A percentile compares a stretch with the other conserved stretches of the same genome.
These are phyloP conservation scores for Tachyglossus aculeatus DNA, from an alignment of 2,797 vertebrate genomes.

Conservation along the genomic window DNA sequence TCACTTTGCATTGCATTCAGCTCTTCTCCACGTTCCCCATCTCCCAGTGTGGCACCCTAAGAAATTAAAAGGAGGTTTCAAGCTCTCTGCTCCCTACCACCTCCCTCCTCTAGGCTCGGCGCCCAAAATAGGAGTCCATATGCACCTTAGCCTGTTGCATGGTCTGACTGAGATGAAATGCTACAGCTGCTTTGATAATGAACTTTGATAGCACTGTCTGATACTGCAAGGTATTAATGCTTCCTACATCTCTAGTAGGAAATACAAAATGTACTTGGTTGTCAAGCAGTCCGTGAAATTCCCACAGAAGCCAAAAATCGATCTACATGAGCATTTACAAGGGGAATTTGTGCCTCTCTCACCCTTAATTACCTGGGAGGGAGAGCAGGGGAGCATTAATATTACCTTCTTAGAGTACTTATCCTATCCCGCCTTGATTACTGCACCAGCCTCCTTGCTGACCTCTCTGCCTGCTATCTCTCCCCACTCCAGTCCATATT, in stretches of 20 bases:
- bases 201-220: not conserved
- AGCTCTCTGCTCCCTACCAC: not conserved
- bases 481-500: too few species aligned
- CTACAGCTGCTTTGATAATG: not conserved
- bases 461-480: too few species aligned
- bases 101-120: not conserved
- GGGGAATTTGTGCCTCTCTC: not conserved
- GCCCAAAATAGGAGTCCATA: not conserved
- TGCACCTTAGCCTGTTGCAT: not conserved
- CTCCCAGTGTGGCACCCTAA: not conserved
- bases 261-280: not conserved
- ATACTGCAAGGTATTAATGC: not conserved
- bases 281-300: not conserved
- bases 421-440: too few species aligned
- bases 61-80: not conserved
- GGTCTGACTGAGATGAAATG: not conserved
- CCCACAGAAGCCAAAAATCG: not conserved
- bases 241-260: fast-evolving
- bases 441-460: too few species aligned
- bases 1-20: not conserved
- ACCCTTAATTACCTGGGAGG: not conserved
- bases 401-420: too few species aligned
- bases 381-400: not conserved
- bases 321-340: not conserved
- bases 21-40: fast-evolving